Evolutionary conservation across 2,113 vertebrate species (phyloP).

Genomic region (Formicarius rufipectus): DNA sequence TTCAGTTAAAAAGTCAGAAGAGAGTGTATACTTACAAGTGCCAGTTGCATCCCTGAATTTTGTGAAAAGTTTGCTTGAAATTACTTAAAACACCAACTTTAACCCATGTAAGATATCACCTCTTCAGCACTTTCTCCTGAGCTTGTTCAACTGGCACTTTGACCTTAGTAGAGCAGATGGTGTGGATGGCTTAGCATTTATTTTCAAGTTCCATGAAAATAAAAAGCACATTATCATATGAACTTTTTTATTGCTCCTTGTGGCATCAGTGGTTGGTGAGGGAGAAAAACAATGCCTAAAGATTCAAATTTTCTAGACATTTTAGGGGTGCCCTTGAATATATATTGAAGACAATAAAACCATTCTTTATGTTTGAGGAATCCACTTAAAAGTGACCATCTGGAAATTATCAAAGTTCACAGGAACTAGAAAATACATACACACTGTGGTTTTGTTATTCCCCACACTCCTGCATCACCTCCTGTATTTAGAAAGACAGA

Average conservation of each 20-base stretch:
- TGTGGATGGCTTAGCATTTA: not conserved
- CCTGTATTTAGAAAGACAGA: not conserved
- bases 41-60: not conserved
- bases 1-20: not conserved
- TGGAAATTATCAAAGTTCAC: slow-evolving; percentile 57
- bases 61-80: not conserved
- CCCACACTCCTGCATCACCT: not conserved
- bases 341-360: not conserved
- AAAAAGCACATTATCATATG: not conserved
- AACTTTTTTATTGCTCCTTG: not conserved
- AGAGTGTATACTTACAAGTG: not conserved
- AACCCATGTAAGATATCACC: not conserved
- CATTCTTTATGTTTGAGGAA: not conserved
- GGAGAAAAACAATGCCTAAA: not conserved
- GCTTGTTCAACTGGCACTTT: slow-evolving; percentile 29
- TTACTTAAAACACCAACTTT: not conserved
- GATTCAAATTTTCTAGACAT: not conserved
- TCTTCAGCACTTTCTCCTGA: slow-evolving; percentile 9
- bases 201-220: not conserved
- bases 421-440: slow-evolving; percentile 38
- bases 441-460: slow-evolving; percentile 26
- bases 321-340: not conserved
- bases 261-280: not conserved
- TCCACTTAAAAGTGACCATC: slow-evolving; percentile 30
- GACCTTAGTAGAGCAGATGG: not conserved